Base-by-base conservation (phyloP, 1,140 invertebrate genomes). In the Parapsyche elsis region DNA sequence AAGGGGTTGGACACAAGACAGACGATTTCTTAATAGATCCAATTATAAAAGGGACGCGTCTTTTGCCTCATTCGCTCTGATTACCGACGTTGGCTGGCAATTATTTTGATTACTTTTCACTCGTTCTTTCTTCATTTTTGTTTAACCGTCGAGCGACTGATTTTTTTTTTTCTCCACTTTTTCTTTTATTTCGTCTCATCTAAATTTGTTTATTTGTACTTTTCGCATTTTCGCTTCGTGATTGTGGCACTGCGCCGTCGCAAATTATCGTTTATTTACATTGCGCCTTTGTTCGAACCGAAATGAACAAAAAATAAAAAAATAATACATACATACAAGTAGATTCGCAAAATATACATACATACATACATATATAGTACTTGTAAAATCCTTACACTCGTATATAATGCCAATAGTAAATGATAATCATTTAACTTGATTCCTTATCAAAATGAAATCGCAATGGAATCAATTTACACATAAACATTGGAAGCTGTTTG, bases 21-120 rank as follows among this genome's bases (percentile, higher is more conserved):
- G 71, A 79, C 53, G 45, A 75, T 81, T 81, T 76, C 59, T 81
- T 81, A 79, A 81, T 70, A 76, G 80, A 79, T 79, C 80, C 80
- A 81, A 81, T 81, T 81, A 81, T 73, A 79, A 81, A 67, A 23
- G 64, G 57, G 71, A 61, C 57, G 49, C 38, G 61, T 49, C 46
- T 74, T 46, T 57, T 67, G 59, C 57, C 80, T 79, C 80, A 70
- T 64, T 79, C 76, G 71, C 80, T 75, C 80, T 79, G 80, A 81
- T 81, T 81, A 78, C 80, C 77, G 44, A 77, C 49, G 75, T 77
- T 61, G 76, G 80, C 76, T 79, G 80, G 80, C 80, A 81, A 81
- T 81, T 81, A 81, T 81, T 81, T 78, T 75, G 80, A 81, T 81
- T 76, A 81, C 80, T 79, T 81, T 75, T 79, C 80, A 78, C 80